These are phyloP conservation scores for Dreissena polymorpha DNA, from an alignment of 1,140 invertebrate species.

Conservation along the genomic window DNA sequence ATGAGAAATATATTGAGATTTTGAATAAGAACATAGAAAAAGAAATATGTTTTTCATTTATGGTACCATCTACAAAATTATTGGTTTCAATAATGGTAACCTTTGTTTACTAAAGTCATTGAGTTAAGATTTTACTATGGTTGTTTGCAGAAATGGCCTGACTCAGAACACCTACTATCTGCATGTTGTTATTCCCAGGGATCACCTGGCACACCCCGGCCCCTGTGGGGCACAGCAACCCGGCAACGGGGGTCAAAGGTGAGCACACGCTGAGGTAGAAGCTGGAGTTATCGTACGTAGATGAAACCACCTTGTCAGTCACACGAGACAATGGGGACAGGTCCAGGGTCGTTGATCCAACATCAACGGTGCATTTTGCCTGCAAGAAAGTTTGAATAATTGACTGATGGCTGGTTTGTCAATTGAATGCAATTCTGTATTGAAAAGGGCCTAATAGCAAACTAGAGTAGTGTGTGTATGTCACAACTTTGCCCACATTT, in stretches of 20 bases:
- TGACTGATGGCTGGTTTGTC: no score
- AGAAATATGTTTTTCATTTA: no score
- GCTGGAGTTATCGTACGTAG: slow-evolving; percentile 50
- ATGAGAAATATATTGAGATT: no score
- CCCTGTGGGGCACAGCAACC: slow-evolving; percentile 72
- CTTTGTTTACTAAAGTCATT: no score
- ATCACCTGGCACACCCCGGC: slow-evolving; percentile 71
- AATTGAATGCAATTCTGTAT: no score
- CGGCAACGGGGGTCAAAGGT: slow-evolving; percentile 71
- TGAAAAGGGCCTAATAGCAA: no score
- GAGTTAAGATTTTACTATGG: no score
- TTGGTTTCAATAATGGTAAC: no score
- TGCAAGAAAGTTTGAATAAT: slow-evolving; percentile 54
- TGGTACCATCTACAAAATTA: no score
- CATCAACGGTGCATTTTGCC: slow-evolving; percentile 71
- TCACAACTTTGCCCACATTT: no score
- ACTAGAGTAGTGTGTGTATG: no score
- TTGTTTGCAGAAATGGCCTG: not conserved
- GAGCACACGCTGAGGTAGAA: slow-evolving; percentile 78
- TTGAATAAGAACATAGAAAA: no score
- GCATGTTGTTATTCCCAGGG: slow-evolving; percentile 4
- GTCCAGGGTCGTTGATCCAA: slow-evolving; percentile 69
- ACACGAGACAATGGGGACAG: slow-evolving; percentile 70
- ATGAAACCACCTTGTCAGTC: slow-evolving; percentile 63
- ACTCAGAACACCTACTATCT: slow-evolving; percentile 30